Conservation (phyloP, 2,888 invertebrate genomes). For the Halocaridina rubra region DNA sequence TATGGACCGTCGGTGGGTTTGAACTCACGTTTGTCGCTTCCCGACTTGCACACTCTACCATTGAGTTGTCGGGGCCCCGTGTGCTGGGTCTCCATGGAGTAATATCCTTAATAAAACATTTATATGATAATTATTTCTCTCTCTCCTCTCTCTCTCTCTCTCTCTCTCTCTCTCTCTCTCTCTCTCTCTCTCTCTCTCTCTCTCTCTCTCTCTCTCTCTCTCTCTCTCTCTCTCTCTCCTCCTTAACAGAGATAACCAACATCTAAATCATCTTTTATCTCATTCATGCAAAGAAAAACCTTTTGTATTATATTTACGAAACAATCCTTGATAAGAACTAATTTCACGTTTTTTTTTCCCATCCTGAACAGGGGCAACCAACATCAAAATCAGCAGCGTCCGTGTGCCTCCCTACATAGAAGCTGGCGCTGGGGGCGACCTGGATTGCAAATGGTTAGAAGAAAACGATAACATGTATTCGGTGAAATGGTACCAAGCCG, state of each 20-base stretch:
- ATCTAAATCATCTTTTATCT: not conserved
- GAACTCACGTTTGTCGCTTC: too few species aligned
- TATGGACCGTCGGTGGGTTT: too few species aligned
- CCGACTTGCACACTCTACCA: too few species aligned
- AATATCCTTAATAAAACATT: not conserved
- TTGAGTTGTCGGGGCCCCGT: too few species aligned
- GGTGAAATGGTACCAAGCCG: slow-evolving; percentile 5
- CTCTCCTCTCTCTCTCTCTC: not conserved
- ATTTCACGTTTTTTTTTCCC: not conserved
- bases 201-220: not conserved
- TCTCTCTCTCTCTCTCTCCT: not conserved
- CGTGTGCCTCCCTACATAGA: not conserved
- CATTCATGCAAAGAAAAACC: not conserved
- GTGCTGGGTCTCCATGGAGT: too few species aligned
- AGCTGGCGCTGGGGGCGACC: not conserved
- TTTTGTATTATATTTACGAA: not conserved
- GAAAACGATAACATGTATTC: slow-evolving; percentile 15
- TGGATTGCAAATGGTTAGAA: not conserved
- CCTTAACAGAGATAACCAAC: not conserved
- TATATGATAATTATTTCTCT: not conserved
- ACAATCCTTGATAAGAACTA: too few species aligned
- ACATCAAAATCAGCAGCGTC: not conserved
- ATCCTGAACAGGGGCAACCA: not conserved
- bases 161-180: not conserved
- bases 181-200: not conserved